These are phyloP conservation scores for Nemoura dubitans DNA, from an alignment of 2,888 invertebrate species.

Conservation along the genomic window DNA sequence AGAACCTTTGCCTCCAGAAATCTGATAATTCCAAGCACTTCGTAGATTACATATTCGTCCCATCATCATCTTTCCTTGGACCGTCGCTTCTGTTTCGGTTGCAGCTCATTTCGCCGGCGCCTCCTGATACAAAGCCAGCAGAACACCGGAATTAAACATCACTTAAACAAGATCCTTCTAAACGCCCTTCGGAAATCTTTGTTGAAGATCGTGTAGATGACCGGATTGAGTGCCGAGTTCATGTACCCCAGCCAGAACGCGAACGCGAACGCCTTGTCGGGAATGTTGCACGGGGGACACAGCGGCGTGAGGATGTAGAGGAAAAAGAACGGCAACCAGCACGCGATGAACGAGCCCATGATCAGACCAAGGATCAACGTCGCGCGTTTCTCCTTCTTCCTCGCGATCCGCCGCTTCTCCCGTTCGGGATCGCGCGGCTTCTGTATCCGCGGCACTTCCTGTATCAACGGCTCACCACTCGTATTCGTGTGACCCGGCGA, in stretches of 20 bases:
- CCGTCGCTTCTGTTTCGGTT: neutral
- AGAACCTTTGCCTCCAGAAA: neutral
- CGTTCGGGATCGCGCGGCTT: constrained; percentile 91
- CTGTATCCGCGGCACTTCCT: constrained; percentile 69
- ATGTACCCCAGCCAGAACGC: constrained; percentile 98
- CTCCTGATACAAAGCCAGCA: constrained; percentile 64
- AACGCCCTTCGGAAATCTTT: constrained; percentile 97
- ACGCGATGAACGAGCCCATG: constrained; percentile 98
- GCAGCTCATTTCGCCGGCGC: neutral
- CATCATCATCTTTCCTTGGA: constrained; percentile 15
- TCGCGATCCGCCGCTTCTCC: constrained; percentile 90
- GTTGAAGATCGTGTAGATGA: constrained; percentile 97
- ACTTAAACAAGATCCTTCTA: constrained; percentile 94
- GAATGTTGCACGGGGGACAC: constrained; percentile 78
- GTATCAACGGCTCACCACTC: constrained; percentile 35
- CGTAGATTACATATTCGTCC: constrained; percentile 16
- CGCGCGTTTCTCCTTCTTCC: constrained; percentile 96
- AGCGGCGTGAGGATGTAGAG: constrained; percentile 88
- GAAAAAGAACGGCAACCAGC: constrained; percentile 98
- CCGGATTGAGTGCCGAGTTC: constrained; percentile 95
- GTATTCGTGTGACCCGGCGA: constrained; percentile 52
- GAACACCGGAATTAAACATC: constrained; percentile 88
- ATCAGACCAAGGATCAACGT: constrained; percentile 96
- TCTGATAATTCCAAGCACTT: neutral
- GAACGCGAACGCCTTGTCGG: constrained; percentile 85